A percentile compares a stretch with the other conserved stretches of the same genome.
Evolutionary conservation across 2,888 invertebrate genomes (phyloP).

Genomic region (Dusona sp.): DNA sequence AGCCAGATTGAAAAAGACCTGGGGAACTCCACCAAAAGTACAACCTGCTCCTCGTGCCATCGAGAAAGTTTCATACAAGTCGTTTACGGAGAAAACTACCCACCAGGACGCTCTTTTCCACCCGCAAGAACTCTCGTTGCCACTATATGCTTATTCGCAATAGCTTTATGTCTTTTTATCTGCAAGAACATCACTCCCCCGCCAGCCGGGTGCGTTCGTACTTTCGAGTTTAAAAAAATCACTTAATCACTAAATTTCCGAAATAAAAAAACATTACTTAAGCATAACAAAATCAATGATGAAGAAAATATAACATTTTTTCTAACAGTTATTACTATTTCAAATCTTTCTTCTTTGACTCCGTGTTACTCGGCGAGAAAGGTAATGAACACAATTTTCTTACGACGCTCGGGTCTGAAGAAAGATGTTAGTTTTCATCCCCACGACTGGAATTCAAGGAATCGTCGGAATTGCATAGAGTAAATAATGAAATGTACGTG

Average conservation of each 20-base stretch:
- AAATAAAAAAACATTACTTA: background rate
- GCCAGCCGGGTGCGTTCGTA: no score
- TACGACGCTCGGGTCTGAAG: background rate
- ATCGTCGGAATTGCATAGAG: conserved; percentile 25
- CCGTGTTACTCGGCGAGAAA: background rate
- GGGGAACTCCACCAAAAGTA: background rate
- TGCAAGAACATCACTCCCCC: background rate
- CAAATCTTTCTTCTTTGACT: background rate
- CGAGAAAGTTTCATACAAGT: background rate
- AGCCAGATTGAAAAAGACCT: conserved; percentile 17
- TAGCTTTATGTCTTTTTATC: background rate
- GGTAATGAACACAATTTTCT: background rate
- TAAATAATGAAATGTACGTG: background rate
- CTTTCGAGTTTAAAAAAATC: no score
- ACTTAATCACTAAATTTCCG: no score
- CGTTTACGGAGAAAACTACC: background rate
- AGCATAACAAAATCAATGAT: background rate
- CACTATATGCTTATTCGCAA: background rate
- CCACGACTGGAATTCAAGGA: conserved; percentile 9
- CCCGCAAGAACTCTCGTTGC: background rate
- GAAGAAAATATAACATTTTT: background rate
- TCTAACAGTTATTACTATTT: no score
- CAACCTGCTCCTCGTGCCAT: background rate
- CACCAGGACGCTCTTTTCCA: background rate
- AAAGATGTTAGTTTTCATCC: conserved; percentile 18